phyloP scores from a whole-genome alignment of 2,888 invertebrate species.

The Crepidodera aurea region DNA sequence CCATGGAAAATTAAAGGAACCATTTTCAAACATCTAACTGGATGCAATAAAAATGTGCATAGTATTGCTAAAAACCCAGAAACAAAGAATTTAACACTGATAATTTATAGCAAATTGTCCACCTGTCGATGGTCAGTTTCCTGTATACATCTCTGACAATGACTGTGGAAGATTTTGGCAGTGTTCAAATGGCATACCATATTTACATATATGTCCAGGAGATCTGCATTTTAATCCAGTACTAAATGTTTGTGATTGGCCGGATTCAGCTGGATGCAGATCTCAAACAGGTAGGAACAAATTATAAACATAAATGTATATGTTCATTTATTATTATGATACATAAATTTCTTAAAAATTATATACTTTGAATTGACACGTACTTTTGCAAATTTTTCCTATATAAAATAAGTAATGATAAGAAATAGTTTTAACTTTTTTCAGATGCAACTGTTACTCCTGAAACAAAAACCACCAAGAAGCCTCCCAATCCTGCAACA shows the following conservation, averaged over 20 bases:
- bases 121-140: background rate
- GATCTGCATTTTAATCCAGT: conserved; percentile 21
- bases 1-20: no score
- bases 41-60: no score
- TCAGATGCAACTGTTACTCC: background rate
- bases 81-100: no score
- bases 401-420: no score
- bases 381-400: no score
- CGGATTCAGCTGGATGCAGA: conserved; percentile 11
- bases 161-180: conserved; percentile 32
- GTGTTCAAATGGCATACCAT: conserved; percentile 28
- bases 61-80: no score
- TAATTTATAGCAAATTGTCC: conserved; percentile 26
- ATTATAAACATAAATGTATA: background rate
- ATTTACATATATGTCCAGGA: conserved; percentile 8
- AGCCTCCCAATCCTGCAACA: conserved; percentile 3
- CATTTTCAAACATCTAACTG: no score
- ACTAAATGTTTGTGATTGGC: conserved; percentile 28
- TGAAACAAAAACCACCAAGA: background rate
- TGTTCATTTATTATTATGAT: no score
- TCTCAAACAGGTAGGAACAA: background rate
- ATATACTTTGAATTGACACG: no score
- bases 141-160: conserved; percentile 7
- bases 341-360: no score
- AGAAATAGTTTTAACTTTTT: no score